Evolutionary conservation across 1,140 invertebrate genomes (phyloP).

Genomic region (Drosophila guanche): DNA sequence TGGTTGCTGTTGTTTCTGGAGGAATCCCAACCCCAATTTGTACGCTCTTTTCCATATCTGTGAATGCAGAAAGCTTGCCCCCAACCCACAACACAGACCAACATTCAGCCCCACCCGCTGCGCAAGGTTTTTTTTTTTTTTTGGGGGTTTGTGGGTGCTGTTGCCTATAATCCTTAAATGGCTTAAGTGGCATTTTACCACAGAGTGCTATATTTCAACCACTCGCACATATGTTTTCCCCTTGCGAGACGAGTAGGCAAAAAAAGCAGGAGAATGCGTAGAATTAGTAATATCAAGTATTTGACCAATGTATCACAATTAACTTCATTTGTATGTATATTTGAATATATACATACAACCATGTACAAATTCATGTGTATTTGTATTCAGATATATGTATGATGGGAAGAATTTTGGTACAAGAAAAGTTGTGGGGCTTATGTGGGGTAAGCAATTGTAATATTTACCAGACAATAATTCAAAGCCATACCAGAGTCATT

Average conservation of each 20-base stretch:
- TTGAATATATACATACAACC: background rate
- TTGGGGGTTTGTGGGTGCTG: constrained; percentile 29
- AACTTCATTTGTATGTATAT: constrained; percentile 40
- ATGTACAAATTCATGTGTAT: constrained; percentile 51
- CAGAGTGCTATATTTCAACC: constrained; percentile 78
- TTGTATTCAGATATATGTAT: constrained; percentile 42
- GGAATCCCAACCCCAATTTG: constrained; percentile 72
- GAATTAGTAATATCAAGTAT: constrained; percentile 69
- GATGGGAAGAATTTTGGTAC: constrained; percentile 16
- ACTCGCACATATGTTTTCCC: constrained; percentile 48
- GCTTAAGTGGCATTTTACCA: too few relatives aligned
- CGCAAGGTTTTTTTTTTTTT: constrained; percentile 29
- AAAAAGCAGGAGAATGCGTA: constrained; percentile 6
- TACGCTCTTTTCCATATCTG: constrained; percentile 71
- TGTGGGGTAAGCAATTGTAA: constrained; percentile 29
- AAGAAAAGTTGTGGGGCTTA: constrained; percentile 39
- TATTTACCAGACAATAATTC: constrained; percentile 2
- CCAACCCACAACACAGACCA: background rate
- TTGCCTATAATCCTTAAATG: constrained; percentile 13
- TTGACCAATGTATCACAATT: constrained; percentile 76
- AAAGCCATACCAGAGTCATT: too few relatives aligned
- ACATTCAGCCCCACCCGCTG: constrained; percentile 41
- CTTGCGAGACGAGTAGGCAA: constrained; percentile 20
- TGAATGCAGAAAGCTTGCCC: constrained; percentile 45
- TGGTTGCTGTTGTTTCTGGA: constrained; percentile 50